phyloP scores from a whole-genome alignment of 2,113 vertebrate genomes.

The Anolis carolinensis region DNA sequence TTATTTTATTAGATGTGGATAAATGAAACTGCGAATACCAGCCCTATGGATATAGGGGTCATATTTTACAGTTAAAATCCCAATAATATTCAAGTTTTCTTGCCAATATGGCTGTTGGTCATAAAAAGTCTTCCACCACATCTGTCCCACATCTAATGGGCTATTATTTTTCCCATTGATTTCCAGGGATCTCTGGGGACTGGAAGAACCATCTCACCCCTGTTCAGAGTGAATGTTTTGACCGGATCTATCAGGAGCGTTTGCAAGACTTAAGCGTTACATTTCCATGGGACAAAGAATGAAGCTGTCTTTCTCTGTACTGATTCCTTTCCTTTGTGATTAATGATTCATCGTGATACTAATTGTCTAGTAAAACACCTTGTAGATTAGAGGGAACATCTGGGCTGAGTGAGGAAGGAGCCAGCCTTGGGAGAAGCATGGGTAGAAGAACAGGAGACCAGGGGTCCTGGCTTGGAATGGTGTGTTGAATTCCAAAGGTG shows the following conservation, averaged over 20 bases:
- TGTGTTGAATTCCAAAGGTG: conserved; percentile 1
- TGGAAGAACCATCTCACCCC: conserved; percentile 83
- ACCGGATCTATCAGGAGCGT: conserved; percentile 69
- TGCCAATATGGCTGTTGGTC: not conserved
- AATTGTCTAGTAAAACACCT: not conserved
- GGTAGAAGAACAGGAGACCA: not conserved
- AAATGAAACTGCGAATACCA: too few species aligned
- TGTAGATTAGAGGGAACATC: not conserved
- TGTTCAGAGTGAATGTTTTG: conserved; percentile 73
- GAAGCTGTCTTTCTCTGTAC: not conserved
- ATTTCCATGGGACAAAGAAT: conserved; percentile 72
- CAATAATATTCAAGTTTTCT: too few species aligned
- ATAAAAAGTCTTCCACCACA: not conserved
- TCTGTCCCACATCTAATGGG: not conserved
- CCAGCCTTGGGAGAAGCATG: not conserved
- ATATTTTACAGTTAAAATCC: too few species aligned
- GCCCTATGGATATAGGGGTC: too few species aligned
- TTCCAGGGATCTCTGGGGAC: conserved; percentile 79
- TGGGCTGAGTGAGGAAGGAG: not conserved
- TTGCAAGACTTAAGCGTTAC: conserved; percentile 63
- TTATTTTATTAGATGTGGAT: too few species aligned
- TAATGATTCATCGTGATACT: not conserved
- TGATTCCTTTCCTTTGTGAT: not conserved
- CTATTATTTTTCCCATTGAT: conserved; percentile 5
- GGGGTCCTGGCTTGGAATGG: not conserved